A percentile compares a stretch with the other conserved stretches of the same genome.
These are phyloP conservation scores for Drosophila stalkeri DNA, from an alignment of 2,888 invertebrate genomes.

Conservation along the genomic window DNA sequence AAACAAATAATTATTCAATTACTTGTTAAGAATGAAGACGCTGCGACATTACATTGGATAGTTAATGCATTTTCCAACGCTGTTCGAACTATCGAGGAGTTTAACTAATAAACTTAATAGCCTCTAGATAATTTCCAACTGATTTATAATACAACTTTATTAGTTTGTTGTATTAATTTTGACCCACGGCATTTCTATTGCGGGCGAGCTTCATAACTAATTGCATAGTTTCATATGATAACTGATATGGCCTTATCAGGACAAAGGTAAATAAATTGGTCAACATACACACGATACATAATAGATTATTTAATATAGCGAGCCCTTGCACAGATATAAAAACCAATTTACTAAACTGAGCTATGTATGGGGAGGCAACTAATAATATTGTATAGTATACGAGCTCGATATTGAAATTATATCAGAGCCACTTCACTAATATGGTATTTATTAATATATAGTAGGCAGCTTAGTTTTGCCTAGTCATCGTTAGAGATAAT, in stretches of 20 bases:
- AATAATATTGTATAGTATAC: too few species aligned
- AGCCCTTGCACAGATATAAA: constrained; percentile 27
- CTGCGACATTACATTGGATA: background rate
- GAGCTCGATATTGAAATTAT: constrained; percentile 17
- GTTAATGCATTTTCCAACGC: background rate
- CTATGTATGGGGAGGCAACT: background rate
- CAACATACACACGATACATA: constrained; percentile 20
- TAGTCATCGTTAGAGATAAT: background rate
- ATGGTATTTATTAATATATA: background rate
- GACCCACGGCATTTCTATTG: background rate
- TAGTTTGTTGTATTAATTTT: constrained; percentile 14
- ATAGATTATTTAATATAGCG: constrained; percentile 40
- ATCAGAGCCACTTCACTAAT: constrained; percentile 1
- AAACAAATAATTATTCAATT: constrained; percentile 7
- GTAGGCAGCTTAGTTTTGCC: background rate
- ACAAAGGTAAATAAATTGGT: background rate
- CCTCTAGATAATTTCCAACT: constrained; percentile 15
- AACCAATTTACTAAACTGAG: constrained; percentile 30
- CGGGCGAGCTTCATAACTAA: constrained; percentile 2
- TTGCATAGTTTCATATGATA: background rate
- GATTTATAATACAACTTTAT: constrained; percentile 21
- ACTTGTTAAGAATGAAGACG: background rate
- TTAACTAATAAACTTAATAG: constrained; percentile 29
- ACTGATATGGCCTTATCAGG: constrained; percentile 18
- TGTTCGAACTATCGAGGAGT: constrained; percentile 7